Evolutionary conservation across 2,797 vertebrate species (phyloP), one percentile per base, ranked within the genome.

Genomic region (Clarias fuscus): DNA sequence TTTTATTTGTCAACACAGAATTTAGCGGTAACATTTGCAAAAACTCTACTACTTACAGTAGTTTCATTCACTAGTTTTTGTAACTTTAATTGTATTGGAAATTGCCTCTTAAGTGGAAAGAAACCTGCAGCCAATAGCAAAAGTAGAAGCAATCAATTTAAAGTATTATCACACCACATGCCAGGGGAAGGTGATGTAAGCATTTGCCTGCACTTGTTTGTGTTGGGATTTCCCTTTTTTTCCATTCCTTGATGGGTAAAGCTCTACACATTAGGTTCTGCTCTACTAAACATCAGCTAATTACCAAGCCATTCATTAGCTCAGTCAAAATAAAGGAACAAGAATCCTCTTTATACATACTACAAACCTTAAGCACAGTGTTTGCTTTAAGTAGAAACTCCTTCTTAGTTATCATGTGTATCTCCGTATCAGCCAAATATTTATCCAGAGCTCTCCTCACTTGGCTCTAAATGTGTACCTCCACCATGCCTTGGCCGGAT

Each of bases 321-420:
- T 72, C 56, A 61, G 68, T 59, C 56, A 43, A 61, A 30, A 30
- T 33, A 43, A 83, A 83, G 14, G 27, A 37, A 37, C 48, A 82
- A 82, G 11, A 40, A 11, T n/a, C 27, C 33, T 43, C 43, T 82
- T 72, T n/a, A 18, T 59, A n/a, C n/a, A 30, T 27, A 40, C 58
- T 58, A 43, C 58, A 48, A 61, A 33, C 48, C 59, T 77, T 59
- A 40, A 82, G 40, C 88, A 59, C 85, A 40, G 85, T 91, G 91
- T 90, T 92, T 91, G 93, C 93, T 92, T 93, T 91, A 86, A 90
- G 89, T 89, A 79, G 48, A 85, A 84, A 56, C 87, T 83, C 48
- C 85, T 88, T 86, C 86, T 73, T 77, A 89, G 87, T 87, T 83
- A 62, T 43, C 40, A 85, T 33, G 1, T 33, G 33, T 2, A 33